Evolutionary conservation across 1,140 invertebrate genomes (phyloP), one percentile per base, ranked within the genome.

Genomic region (Dendroctonus ponderosae): DNA sequence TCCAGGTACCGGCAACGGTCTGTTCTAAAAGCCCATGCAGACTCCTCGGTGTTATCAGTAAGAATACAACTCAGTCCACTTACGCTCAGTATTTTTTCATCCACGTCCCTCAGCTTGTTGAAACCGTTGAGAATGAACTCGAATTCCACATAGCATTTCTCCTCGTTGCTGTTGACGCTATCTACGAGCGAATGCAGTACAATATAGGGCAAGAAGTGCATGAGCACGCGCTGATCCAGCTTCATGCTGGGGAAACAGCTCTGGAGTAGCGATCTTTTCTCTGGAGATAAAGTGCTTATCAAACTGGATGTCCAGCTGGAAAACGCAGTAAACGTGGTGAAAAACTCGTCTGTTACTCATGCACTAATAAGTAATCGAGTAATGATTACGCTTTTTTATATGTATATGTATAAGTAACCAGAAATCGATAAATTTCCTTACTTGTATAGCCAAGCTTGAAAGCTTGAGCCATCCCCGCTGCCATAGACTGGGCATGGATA

Each of bases 381-480:
- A 26, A 26, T 2, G 3, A 26, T 26, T 26, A 26, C 26, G 26
- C 26, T 26, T 26, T 3, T 26, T 26, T 26, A n/a, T n/a, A n/a
- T n/a, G n/a, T 26, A 26, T 3, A 26, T 26, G 26, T 26, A 26
- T 26, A 26, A 26, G 26, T 26, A 26, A 26, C 26, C 26, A 26
- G 26, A 26, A 26, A 26, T 26, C 26, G 26, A 26, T 26, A 26
- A 2, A 26, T 26, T 26, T 26, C 26, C 38, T 53, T 39, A 88
- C 80, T 85, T 87, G 68, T 86, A 86, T n/a, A 88, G 83, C 90
- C 90, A 92, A 68, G 84, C 82, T 70, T 87, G 82, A 71, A 89
- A 89, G 37, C 84, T 86, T 14, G 83, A 82, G 39, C 85, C 86
- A 57, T 81, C 81, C 61, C 82, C 80, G 5, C 87, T 88, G 38